phyloP scores from a whole-genome alignment of 2,113 vertebrate species.

The Brachirus orientalis region DNA sequence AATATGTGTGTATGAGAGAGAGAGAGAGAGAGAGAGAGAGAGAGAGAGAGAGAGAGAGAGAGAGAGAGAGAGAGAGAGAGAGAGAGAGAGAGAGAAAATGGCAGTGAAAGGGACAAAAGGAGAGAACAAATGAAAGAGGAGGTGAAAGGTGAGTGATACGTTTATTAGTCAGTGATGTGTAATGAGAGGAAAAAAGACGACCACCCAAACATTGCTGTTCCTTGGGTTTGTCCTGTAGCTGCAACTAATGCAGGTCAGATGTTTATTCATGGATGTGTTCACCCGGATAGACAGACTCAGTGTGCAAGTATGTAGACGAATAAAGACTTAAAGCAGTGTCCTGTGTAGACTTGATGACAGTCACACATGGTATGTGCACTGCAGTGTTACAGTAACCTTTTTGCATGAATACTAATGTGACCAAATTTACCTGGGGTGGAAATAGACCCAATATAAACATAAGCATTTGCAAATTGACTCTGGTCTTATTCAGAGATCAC shows the following conservation, averaged over 20 bases:
- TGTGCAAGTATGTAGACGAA: background rate
- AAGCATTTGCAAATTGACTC: too few species aligned
- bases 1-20: background rate
- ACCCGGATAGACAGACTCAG: background rate
- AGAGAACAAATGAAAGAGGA: background rate
- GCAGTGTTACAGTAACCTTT: too few species aligned
- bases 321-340: background rate
- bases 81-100: background rate
- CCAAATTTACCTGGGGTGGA: too few species aligned
- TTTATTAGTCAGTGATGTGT: background rate
- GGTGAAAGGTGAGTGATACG: background rate
- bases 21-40: constrained; percentile 4
- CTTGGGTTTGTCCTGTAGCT: constrained; percentile 1
- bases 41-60: background rate
- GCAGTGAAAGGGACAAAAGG: background rate
- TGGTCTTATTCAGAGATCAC: too few species aligned
- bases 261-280: constrained; percentile 19
- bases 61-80: background rate
- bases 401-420: too few species aligned
- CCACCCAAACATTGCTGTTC: background rate
- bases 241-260: constrained; percentile 64
- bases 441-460: too few species aligned
- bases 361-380: too few species aligned
- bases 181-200: background rate
- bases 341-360: too few species aligned